Evolutionary conservation across 2,888 invertebrate genomes (phyloP).

Genomic region (Exocentrus adspersus): DNA sequence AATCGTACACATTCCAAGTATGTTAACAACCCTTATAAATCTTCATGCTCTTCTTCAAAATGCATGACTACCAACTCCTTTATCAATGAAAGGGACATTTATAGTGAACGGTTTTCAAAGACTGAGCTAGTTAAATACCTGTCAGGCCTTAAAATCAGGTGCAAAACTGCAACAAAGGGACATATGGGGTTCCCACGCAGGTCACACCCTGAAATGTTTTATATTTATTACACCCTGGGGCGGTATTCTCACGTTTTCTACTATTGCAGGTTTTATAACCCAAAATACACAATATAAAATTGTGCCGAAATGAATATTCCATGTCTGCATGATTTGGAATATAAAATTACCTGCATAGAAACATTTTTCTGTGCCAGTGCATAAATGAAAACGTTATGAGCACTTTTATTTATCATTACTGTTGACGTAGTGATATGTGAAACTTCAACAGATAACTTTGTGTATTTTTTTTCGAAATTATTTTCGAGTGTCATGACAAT

Average conservation of each 20-base stretch:
- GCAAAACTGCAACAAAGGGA: conserved; percentile 24
- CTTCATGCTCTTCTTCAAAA: too few relatives aligned
- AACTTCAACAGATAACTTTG: too few relatives aligned
- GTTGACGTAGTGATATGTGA: too few relatives aligned
- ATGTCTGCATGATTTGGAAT: too few relatives aligned
- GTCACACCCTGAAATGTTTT: conserved; percentile 7
- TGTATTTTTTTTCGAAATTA: too few relatives aligned
- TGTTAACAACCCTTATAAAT: background rate
- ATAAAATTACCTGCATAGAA: too few relatives aligned
- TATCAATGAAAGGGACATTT: background rate
- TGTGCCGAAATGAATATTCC: too few relatives aligned
- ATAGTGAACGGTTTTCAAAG: background rate
- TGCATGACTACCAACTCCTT: background rate
- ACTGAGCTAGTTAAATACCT: conserved; percentile 27
- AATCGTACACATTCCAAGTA: background rate
- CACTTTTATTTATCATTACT: too few relatives aligned
- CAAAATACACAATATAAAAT: background rate
- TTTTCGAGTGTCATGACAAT: background rate
- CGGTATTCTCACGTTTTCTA: conserved; percentile 1
- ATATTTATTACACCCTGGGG: background rate
- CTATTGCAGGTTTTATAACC: background rate
- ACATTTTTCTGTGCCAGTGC: too few relatives aligned
- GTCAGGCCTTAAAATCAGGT: conserved; percentile 33
- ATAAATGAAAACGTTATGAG: too few relatives aligned
- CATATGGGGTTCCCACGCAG: conserved; percentile 18